Conservation (phyloP, 2,888 invertebrate species). For the Euclidia mi region DNA sequence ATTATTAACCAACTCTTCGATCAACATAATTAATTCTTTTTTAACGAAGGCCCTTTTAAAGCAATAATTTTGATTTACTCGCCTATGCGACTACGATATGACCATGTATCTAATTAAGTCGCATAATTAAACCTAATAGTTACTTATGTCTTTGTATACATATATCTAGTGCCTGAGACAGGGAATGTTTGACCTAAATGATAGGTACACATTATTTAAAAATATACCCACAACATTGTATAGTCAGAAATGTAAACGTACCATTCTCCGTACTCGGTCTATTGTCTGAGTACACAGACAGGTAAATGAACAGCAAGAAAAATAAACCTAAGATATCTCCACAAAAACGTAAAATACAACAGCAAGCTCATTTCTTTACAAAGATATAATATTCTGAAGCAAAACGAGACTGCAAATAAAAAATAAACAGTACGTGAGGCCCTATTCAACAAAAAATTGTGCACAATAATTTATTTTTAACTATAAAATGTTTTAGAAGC, state of each 20-base stretch:
- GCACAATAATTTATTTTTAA: conserved; percentile 61
- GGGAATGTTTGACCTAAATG: too few species aligned
- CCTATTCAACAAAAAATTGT: conserved; percentile 49
- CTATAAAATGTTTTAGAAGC: conserved; percentile 36
- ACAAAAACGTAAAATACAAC: background rate
- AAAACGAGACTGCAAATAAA: conserved; percentile 36
- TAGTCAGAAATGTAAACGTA: background rate
- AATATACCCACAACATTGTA: too few species aligned
- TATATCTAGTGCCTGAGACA: too few species aligned
- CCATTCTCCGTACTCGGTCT: background rate
- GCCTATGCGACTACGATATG: too few species aligned
- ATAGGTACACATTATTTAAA: too few species aligned
- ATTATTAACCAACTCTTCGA: too few species aligned
- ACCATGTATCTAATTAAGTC: too few species aligned
- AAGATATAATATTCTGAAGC: conserved; percentile 34
- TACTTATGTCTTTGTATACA: too few species aligned
- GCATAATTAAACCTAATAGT: too few species aligned
- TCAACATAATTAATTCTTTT: too few species aligned
- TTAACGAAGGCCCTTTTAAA: too few species aligned
- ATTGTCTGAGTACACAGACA: background rate
- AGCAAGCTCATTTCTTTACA: conserved; percentile 28
- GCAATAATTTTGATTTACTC: too few species aligned
- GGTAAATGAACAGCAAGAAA: background rate
- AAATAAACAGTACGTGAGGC: conserved; percentile 53
- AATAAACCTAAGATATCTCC: conserved; percentile 1